A percentile compares a stretch with the other conserved stretches of the same genome.
These are phyloP conservation scores for Heteronetta atricapilla DNA, from an alignment of 2,113 vertebrate species.

Conservation along the genomic window DNA sequence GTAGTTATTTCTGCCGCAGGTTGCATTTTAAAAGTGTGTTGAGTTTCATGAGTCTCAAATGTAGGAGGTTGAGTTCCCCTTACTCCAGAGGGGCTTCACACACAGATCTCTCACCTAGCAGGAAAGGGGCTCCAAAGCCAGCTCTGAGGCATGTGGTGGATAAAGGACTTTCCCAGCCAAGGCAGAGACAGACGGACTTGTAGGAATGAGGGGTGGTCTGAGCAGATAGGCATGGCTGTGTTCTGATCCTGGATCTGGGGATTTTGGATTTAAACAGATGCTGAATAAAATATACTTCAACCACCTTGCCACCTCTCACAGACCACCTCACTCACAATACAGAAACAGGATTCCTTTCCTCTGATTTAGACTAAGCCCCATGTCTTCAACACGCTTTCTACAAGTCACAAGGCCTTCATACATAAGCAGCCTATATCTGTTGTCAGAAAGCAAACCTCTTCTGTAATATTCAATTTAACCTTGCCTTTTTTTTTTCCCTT, in stretches of 20 bases:
- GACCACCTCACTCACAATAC: background rate
- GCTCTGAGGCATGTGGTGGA: background rate
- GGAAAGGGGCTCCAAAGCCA: background rate
- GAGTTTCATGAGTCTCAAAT: background rate
- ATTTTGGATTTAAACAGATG: background rate
- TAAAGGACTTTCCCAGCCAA: background rate
- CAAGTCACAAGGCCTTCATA: background rate
- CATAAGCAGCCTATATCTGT: background rate
- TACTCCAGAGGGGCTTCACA: background rate
- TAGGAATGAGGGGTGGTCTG: background rate
- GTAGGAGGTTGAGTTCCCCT: background rate
- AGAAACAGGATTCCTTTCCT: background rate
- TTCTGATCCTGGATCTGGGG: background rate
- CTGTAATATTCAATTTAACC: background rate
- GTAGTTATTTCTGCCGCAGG: background rate
- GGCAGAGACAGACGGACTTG: fast-evolving
- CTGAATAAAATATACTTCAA: background rate
- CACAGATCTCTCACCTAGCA: background rate
- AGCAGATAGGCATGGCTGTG: background rate
- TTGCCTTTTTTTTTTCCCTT: background rate
- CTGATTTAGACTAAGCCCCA: background rate
- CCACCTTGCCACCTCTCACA: background rate
- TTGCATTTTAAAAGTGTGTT: background rate
- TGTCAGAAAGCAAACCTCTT: background rate
- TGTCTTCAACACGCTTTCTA: background rate